Base-by-base conservation (phyloP, 2,888 invertebrate species). In the Catocala nupta region DNA sequence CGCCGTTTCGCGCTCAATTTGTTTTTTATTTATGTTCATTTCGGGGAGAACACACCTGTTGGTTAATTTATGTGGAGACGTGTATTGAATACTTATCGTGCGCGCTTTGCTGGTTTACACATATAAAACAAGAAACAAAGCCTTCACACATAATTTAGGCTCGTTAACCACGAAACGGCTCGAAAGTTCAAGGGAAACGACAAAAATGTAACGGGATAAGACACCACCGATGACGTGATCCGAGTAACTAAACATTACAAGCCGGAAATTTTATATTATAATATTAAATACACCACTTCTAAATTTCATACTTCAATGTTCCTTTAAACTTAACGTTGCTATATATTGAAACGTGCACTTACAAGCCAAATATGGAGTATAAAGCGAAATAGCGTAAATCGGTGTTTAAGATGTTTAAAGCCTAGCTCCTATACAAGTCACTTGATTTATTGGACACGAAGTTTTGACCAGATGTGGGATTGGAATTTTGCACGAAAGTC, bases 41-140 rank as follows among this genome's bases (percentile, higher is more conserved):
- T 80, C 70, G 80, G 77, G 79, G 78, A 83, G 78, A 75, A 76
- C 75, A 81, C 88, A 89, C 87, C 87, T 89, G 89, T 87, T 83
- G 82, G 80, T 80, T 80, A 83, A 85, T 87, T 86, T 86, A 86
- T 81, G 75, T 81, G 59, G 70, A 71, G 70, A 75, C 74, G 76
- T 76, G 78, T 81, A 83, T 81, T 75, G 80, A 81, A 80, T 87
- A 83, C 80, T 80, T 81, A 80, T 80, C 71, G 70, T 68, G 70
- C 59, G 65, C 63, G 70, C 65, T 67, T 68, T 74, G 67, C 71
- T 73, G 75, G 78, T 68, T 68, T 80, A 78, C 78, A 81, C 80
- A 78, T 80, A 75, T 81, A 71, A 75, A 74, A 77, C 58, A 65
- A 66, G 64, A 59, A 66, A 71, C 71, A 73, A 77, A 77, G 62